Evolutionary conservation across 2,113 vertebrate species (phyloP).

Genomic region (Hassar affinis): DNA sequence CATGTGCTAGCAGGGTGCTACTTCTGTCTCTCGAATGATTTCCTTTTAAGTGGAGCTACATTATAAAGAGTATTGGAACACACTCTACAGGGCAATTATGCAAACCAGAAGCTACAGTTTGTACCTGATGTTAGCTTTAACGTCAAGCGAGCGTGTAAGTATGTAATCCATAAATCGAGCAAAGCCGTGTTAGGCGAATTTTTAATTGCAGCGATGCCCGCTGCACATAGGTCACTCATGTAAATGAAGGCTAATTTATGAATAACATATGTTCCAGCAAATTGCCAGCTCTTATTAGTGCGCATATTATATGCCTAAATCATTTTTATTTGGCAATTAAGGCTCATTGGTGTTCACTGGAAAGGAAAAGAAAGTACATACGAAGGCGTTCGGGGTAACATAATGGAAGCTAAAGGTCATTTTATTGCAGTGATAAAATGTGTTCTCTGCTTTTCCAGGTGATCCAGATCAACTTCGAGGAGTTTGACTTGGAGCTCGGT

Average conservation of each 20-base stretch:
- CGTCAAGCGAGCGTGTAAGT: neutral
- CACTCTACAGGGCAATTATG: constrained; percentile 40
- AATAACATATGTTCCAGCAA: constrained; percentile 13
- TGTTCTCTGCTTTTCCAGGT: constrained; percentile 72
- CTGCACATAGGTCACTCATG: neutral
- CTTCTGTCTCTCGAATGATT: too few relatives aligned
- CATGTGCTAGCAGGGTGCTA: too few relatives aligned
- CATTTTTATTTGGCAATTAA: constrained; percentile 32
- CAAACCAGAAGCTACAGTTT: constrained; percentile 45
- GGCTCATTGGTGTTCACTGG: neutral
- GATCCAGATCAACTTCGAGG: constrained; percentile 98
- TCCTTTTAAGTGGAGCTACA: too few relatives aligned
- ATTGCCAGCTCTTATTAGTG: constrained; percentile 4
- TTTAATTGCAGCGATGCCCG: neutral
- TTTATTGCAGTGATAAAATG: too few relatives aligned
- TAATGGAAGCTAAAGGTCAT: neutral
- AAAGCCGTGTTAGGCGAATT: neutral
- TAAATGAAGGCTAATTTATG: constrained; percentile 17
- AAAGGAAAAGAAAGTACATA: neutral
- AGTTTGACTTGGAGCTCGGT: constrained; percentile 96
- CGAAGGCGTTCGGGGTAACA: too few relatives aligned
- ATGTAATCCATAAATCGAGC: constrained; percentile 29
- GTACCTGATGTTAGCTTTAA: constrained; percentile 41
- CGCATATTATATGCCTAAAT: constrained; percentile 9
- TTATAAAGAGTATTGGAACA: neutral